phyloP scores from a whole-genome alignment of 2,113 vertebrate genomes.

The Heloderma charlesbogerti region DNA sequence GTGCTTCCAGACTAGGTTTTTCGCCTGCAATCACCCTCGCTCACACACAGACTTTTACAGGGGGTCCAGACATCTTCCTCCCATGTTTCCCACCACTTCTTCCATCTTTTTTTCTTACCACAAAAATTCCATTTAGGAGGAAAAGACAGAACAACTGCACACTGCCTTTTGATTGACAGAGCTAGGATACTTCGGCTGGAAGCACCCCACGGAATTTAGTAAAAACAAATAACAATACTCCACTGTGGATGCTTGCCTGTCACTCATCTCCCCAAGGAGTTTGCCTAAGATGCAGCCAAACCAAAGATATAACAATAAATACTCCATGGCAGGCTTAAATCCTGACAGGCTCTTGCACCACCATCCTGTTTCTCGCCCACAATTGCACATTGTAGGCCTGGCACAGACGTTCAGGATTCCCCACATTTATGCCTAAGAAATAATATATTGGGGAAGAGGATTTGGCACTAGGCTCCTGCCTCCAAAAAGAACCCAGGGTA shows the following conservation, averaged over 20 bases:
- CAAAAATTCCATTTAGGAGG: no score
- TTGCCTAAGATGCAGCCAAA: neutral
- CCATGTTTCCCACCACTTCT: no score
- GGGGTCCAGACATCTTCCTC: no score
- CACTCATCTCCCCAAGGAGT: neutral
- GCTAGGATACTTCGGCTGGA: no score
- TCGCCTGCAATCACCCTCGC: no score
- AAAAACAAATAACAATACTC: no score
- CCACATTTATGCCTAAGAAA: neutral
- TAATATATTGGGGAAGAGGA: neutral
- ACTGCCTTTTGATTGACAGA: no score
- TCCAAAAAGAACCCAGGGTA: neutral
- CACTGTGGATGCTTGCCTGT: neutral
- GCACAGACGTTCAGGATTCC: neutral
- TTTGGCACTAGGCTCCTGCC: neutral
- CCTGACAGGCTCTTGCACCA: neutral
- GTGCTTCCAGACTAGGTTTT: no score
- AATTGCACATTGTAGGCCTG: neutral
- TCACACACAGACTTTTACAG: no score
- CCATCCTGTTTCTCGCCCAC: neutral
- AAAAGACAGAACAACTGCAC: no score
- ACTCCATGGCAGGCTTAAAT: neutral
- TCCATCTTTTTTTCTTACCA: no score
- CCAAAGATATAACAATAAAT: neutral
- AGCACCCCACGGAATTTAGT: no score